Percentiles rank a stretch among this genome's conserved stretches.
phyloP scores from a whole-genome alignment of 2,888 invertebrate genomes.

The Exephanes ischioxanthus region DNA sequence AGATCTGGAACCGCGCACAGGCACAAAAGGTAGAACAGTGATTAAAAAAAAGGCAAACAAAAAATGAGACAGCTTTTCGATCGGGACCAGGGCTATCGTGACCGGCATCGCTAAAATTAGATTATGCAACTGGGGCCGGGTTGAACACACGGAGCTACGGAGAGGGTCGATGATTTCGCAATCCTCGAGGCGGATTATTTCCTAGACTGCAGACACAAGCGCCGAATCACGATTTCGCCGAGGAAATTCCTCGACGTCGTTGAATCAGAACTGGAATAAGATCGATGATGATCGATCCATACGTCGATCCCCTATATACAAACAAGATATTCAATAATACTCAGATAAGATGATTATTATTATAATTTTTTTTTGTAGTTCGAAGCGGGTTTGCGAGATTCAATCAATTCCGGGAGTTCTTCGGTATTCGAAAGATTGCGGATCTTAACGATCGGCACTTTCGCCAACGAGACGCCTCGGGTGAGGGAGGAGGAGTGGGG shows the following conservation, averaged over 20 bases:
- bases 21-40: no score
- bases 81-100: slow-evolving; percentile 53
- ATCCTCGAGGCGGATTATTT: slow-evolving; percentile 53
- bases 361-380: slow-evolving; percentile 7
- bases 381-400: slow-evolving; percentile 27
- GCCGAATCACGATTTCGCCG: slow-evolving; percentile 61
- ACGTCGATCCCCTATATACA: slow-evolving; percentile 3
- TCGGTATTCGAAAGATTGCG: slow-evolving; percentile 43
- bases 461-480: slow-evolving; percentile 53
- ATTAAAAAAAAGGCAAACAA: neutral
- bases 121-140: slow-evolving; percentile 52
- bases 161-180: slow-evolving; percentile 47
- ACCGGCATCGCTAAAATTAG: slow-evolving; percentile 42
- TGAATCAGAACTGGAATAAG: slow-evolving; percentile 52
- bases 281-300: slow-evolving; percentile 59
- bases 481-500: slow-evolving; percentile 2
- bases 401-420: slow-evolving; percentile 43
- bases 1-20: no score
- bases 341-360: neutral
- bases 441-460: slow-evolving; percentile 57
- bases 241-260: slow-evolving; percentile 49
- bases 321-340: slow-evolving; percentile 2
- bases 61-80: slow-evolving; percentile 33
- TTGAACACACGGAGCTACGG: slow-evolving; percentile 7
- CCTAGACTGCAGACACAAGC: slow-evolving; percentile 11